Evolutionary conservation across 2,113 vertebrate species (phyloP), one percentile per base, ranked within the genome.

Genomic region (Corynorhinus townsendii): DNA sequence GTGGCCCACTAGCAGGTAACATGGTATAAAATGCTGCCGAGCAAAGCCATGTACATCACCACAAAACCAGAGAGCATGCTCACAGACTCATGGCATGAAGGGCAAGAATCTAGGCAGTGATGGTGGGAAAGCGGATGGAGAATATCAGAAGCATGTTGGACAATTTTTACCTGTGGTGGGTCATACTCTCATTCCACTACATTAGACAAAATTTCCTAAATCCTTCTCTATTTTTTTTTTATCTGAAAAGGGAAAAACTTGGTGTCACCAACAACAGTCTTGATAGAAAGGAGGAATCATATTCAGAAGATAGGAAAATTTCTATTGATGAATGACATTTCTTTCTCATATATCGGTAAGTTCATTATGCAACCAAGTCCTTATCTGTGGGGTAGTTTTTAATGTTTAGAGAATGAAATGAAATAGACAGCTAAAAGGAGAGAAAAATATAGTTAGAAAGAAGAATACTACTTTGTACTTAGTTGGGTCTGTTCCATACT

Each of bases 381-480:
- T 94, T 91, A 20, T 35, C 83, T 89, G 16, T 24, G 28, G 7
- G 11, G 20, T 45, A 38, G 54, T 59, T 77, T 89, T 68, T 66
- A 66, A 54, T 28, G 88, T 93, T 94, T 72, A 75, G 62, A 89
- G 59, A 91, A 93, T 64, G 7, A 93, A 96, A 68, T 86, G 20
- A 35, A 15, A 19, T 68, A 66, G 30, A 87, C 17, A 79, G 40
- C 22, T 87, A 71, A 69, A 69, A 81, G 69, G 10, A 79, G 75
- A 79, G 20, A 59, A 28, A 88, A 90, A 84, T 62, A 40, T 35
- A 93, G 76, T 43, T 52, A n/a, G 26, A 91, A 86, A 85, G 24
- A 86, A 90, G 30, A 43, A 38, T n/a, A 75, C 35, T 14, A 66
- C 11, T 17, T 86, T 84, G 3, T 45, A 77, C 6, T 66, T 68